Conservation (phyloP, 2,888 invertebrate genomes). For the Andrena marginata region DNA sequence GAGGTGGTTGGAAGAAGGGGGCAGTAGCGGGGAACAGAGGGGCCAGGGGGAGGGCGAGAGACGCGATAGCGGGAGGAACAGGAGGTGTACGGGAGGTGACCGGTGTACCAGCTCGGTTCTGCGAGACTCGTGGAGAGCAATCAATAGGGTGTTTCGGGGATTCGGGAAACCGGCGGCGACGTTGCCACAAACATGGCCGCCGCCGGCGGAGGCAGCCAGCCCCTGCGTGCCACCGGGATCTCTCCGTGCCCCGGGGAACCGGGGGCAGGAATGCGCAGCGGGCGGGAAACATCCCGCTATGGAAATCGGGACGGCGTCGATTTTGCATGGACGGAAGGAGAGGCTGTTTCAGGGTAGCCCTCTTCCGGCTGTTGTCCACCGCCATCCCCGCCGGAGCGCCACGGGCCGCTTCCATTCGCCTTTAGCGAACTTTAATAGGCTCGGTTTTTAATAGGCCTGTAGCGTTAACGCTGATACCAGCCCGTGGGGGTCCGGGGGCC, state of each 20-base stretch:
- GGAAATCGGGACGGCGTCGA: constrained; percentile 26
- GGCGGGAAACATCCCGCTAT: constrained; percentile 11
- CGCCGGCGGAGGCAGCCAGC: constrained; percentile 63
- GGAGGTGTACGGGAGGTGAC: constrained; percentile 75
- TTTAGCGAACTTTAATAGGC: constrained; percentile 21
- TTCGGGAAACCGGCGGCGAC: constrained; percentile 82
- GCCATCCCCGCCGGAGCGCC: neutral
- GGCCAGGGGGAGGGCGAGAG: constrained; percentile 48
- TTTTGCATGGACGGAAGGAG: neutral
- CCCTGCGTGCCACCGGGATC: constrained; percentile 42
- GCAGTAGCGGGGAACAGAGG: constrained; percentile 16
- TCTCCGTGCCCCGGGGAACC: constrained; percentile 6
- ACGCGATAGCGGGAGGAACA: constrained; percentile 59
- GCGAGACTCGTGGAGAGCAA: constrained; percentile 84
- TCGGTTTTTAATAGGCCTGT: constrained; percentile 32
- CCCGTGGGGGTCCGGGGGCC: neutral
- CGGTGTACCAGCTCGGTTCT: constrained; percentile 78
- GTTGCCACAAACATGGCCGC: constrained; percentile 86
- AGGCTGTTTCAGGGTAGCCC: neutral
- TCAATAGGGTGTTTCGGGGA: constrained; percentile 87
- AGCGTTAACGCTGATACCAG: too few relatives aligned
- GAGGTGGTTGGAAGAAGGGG: constrained; percentile 50
- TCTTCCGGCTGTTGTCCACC: neutral
- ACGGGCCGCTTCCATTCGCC: neutral
- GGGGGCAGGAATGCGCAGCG: constrained; percentile 14